Evolutionary conservation across 2,888 invertebrate genomes (phyloP), one percentile per base, ranked within the genome.

Genomic region (Ramazzottius varieornatus): DNA sequence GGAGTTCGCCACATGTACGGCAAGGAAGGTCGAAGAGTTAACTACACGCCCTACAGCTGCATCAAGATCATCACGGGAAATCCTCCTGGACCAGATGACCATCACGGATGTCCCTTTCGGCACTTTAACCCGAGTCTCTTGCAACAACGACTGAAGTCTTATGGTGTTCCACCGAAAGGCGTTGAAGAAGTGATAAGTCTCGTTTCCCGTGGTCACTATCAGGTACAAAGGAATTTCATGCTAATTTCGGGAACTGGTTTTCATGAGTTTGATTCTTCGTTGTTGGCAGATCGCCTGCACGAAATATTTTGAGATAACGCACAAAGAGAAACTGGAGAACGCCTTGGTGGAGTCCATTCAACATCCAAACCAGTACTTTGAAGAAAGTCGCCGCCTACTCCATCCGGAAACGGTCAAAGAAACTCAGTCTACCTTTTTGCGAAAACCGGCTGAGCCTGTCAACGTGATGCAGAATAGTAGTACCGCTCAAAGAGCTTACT

Each of bases 291-390:
- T 91, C 68, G 92, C 93, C 0, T 94, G 94, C 76, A 84, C 84
- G 54, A 84, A 85, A 73, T 89, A 86, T 75, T 92, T 77, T 70
- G 74, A 88, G 77, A 69, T 72, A 2, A 71, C 65, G 4, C 1
- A 46, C 1, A 24, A 33, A 13, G n/a, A 1, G 66, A 70, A 33
- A 70, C 71, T 24, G 69, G n/a, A n/a, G n/a, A 70, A 63, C 40
- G 64, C 65, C 20, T 72, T 82, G 20, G 83, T 83, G 46, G 78
- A 82, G 46, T 83, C 83, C 1, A 83, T 90, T 46, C 83, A 83
- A 73, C 93, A 94, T 78, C 94, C 94, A 0, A 93, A 93, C 78
- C 86, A 86, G 69, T 94, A 86, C 76, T 93, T 86, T 75, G 83
- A 85, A 71, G 87, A 88, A 72, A 88, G 86, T 72, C 82, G 54